Evolutionary conservation across 2,797 vertebrate species (phyloP), one percentile per base, ranked within the genome.

Genomic region (Caiman crocodilus): DNA sequence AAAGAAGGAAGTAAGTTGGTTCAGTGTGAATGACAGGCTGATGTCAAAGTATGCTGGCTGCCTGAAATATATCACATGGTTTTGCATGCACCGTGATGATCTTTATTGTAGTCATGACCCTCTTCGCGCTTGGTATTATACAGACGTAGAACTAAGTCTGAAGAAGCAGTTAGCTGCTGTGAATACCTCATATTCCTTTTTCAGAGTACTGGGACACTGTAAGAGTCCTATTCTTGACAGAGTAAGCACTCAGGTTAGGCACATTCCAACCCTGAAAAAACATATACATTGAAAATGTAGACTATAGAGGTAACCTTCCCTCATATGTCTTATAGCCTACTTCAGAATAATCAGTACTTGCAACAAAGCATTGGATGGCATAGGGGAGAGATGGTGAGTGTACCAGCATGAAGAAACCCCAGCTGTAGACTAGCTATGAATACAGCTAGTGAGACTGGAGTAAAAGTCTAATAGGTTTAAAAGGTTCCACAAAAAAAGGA

Each of bases 341-440:
- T 92, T 9, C 85, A 58, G 13, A 87, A 57, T 87, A 82, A 91
- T 55, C 80, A 93, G 14, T 57, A 32, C 76, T 91, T 6, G 2
- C 76, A 84, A 80, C 77, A 84, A 76, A 42, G 87, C 6, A 83
- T 23, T 73, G 57, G 74, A 87, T 92, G 61, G 67, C 88, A 13
- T 60, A 32, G 92, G 30, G 89, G 14, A 81, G 6, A 56, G 23
- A 25, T 85, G 61, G 84, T 30, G 73, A 92, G 89, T 16, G 61
- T 35, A 71, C 32, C 21, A 35, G 75, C 60, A 91, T 89, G 64
- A 64, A 88, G 92, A 79, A 94, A 93, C 82, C 0, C 1, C 71
- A 86, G 90, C 94, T 93, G 26, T 32, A 73, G 9, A 50, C 2
- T 77, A 93, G 85, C 77, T 71, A 93, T 82, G 93, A 91, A 65